Conservation (phyloP, 2,888 invertebrate species). For the Argyresthia goedartella region DNA sequence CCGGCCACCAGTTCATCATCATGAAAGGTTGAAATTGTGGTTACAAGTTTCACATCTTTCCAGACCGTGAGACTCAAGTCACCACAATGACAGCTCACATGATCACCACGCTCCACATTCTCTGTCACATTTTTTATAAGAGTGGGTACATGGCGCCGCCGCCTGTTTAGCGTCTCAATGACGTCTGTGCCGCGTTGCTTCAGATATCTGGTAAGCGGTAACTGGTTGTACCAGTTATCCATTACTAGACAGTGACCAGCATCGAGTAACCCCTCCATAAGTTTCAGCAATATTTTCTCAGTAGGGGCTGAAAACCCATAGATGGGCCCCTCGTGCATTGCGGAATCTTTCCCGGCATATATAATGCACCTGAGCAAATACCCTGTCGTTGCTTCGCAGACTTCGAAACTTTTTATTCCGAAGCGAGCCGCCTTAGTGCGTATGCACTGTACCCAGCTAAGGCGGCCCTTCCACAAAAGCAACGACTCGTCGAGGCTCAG, state of each 20-base stretch:
- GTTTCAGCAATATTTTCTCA: constrained; percentile 12
- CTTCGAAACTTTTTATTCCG: constrained; percentile 20
- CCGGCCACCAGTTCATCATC: background rate
- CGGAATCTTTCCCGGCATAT: constrained; percentile 10
- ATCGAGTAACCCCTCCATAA: constrained; percentile 9
- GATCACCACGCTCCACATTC: background rate
- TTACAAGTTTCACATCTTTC: constrained; percentile 3
- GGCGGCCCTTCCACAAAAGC: constrained; percentile 18
- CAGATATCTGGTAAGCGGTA: constrained; percentile 9
- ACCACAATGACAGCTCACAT: constrained; percentile 4
- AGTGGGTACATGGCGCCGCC: constrained; percentile 5
- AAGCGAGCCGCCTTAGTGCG: constrained; percentile 21
- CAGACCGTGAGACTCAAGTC: constrained; percentile 1
- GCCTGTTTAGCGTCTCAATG: constrained; percentile 9
- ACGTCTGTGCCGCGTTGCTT: constrained; percentile 10
- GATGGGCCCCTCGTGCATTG: background rate
- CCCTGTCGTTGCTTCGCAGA: constrained; percentile 18
- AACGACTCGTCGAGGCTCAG: constrained; percentile 18
- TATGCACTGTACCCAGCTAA: constrained; percentile 21
- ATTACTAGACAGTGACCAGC: constrained; percentile 8
- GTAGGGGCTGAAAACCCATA: constrained; percentile 7
- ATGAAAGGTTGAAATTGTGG: constrained; percentile 4
- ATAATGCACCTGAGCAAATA: constrained; percentile 9
- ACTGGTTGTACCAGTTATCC: constrained; percentile 14
- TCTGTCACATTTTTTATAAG: background rate